Evolutionary conservation across 2,888 invertebrate genomes (phyloP).

Genomic region (Cerceris ruficornis): DNA sequence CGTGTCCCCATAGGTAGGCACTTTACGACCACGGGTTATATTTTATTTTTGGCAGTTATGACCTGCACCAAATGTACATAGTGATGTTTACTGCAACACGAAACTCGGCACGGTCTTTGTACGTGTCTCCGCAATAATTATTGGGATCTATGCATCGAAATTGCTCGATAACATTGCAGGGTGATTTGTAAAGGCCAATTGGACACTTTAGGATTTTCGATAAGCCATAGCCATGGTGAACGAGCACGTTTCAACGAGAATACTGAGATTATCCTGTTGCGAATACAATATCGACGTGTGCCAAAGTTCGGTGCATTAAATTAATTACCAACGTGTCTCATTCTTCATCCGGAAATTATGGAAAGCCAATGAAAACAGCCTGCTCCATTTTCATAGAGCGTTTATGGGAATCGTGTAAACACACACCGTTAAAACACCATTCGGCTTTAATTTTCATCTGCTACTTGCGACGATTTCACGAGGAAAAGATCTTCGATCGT

Average conservation of each 20-base stretch:
- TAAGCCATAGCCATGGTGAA: slow-evolving; percentile 33
- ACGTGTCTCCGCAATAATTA: slow-evolving; percentile 41
- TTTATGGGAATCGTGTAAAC: slow-evolving; percentile 34
- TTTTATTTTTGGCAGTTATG: slow-evolving; percentile 45
- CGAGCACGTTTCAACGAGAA: slow-evolving; percentile 52
- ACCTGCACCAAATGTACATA: slow-evolving; percentile 16
- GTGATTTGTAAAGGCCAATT: slow-evolving; percentile 15
- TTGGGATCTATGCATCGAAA: slow-evolving; percentile 16
- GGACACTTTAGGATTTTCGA: slow-evolving; percentile 46
- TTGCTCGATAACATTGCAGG: slow-evolving; percentile 19
- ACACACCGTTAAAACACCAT: slow-evolving; percentile 15
- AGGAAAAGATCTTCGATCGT: not conserved
- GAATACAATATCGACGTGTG: not conserved
- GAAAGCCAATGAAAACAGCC: slow-evolving; percentile 47
- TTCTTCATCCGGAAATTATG: slow-evolving; percentile 13
- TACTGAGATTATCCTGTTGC: slow-evolving; percentile 46
- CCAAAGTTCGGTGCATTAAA: not conserved
- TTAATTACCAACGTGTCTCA: not conserved
- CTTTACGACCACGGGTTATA: slow-evolving; percentile 38
- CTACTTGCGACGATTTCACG: slow-evolving; percentile 21
- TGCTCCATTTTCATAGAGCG: slow-evolving; percentile 25
- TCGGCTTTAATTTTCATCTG: slow-evolving; percentile 14
- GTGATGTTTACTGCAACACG: slow-evolving; percentile 2
- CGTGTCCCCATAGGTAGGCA: slow-evolving; percentile 41
- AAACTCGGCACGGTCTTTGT: slow-evolving; percentile 5